Evolutionary conservation across 2,113 vertebrate species (phyloP).

Genomic region (Urocolius indicus): DNA sequence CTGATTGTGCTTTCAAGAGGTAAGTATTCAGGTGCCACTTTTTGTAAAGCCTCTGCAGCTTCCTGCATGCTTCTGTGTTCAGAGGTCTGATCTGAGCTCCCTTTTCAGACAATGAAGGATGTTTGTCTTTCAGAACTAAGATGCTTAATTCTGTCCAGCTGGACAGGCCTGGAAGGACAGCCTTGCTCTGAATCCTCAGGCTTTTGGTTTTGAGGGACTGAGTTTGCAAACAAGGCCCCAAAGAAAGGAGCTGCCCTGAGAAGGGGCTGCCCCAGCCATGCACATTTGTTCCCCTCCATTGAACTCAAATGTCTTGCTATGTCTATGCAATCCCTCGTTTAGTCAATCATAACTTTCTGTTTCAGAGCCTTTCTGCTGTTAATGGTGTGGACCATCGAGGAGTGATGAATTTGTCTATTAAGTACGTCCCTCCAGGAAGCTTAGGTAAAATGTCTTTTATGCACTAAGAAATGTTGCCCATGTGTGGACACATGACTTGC

Average conservation of each 20-base stretch:
- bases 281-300: not conserved
- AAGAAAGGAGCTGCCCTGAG: not conserved
- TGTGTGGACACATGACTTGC: not conserved
- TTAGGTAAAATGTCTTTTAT: slow-evolving; percentile 52
- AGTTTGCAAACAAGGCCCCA: not conserved
- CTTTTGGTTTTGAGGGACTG: not conserved
- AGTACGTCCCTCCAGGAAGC: slow-evolving; percentile 74
- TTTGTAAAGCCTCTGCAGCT: not conserved
- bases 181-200: not conserved
- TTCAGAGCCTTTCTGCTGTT: slow-evolving; percentile 73
- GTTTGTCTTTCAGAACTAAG: not conserved
- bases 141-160: not conserved
- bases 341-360: not conserved
- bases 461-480: not conserved
- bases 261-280: not conserved
- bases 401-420: slow-evolving; percentile 77
- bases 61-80: not conserved
- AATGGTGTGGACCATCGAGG: slow-evolving; percentile 73
- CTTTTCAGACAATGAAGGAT: not conserved
- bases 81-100: not conserved
- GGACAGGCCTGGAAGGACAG: not conserved
- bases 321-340: not conserved
- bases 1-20: not conserved
- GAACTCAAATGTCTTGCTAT: not conserved
- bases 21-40: not conserved